Conservation (phyloP, 2,888 invertebrate genomes). For the Drosophila algonquin region DNA sequence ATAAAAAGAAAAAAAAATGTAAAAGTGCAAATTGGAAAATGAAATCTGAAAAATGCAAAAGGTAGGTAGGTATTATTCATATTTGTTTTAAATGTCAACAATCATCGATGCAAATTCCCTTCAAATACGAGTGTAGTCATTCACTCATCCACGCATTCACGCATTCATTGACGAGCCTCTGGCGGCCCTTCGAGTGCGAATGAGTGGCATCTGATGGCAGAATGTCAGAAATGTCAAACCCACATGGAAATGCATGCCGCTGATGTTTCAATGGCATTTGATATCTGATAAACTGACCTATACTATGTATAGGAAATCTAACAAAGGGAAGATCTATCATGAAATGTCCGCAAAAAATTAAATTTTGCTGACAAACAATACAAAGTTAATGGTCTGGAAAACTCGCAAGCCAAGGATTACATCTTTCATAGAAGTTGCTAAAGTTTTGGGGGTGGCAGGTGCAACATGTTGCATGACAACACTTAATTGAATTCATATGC, state of each 20-base stretch:
- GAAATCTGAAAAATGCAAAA: conserved; percentile 50
- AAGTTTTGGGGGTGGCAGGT: neutral
- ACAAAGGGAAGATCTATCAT: neutral
- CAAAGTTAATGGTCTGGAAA: no score
- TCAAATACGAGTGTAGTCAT: conserved; percentile 53
- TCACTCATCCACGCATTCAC: conserved; percentile 23
- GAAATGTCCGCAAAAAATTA: no score
- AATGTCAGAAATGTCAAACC: conserved; percentile 15
- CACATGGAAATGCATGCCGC: conserved; percentile 15
- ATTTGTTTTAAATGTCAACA: conserved; percentile 75
- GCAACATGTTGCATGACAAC: neutral
- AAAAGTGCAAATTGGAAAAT: conserved; percentile 22
- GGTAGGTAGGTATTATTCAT: conserved; percentile 29
- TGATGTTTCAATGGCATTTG: conserved; percentile 19
- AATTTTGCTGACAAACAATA: no score
- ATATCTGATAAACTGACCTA: neutral
- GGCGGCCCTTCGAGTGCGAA: conserved; percentile 31
- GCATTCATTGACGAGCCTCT: neutral
- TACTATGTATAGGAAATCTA: neutral
- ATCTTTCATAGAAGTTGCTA: neutral
- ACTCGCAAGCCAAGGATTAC: no score
- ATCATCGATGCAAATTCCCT: conserved; percentile 74
- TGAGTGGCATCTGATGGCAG: conserved; percentile 28
- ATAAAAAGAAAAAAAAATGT: conserved; percentile 1
- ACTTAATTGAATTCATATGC: neutral